Percentiles rank a stretch among this genome's conserved stretches.
Conservation (phyloP, 2,888 invertebrate genomes). For the Alloscopus bannaensis region DNA sequence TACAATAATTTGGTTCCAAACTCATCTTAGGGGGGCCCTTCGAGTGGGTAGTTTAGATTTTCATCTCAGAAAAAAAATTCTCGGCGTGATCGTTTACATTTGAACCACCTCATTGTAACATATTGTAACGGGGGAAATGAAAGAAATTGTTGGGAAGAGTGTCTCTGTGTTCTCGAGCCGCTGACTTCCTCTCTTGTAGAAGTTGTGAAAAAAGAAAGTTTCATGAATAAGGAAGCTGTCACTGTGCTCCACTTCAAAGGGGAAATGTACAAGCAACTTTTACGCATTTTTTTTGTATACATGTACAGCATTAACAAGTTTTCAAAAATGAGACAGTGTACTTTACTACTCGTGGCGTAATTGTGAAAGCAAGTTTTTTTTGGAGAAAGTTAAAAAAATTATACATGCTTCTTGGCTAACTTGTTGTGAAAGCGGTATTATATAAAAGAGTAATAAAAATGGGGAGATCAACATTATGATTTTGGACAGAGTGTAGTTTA, state of each 20-base stretch:
- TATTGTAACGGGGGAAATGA: neutral
- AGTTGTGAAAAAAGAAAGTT: slow-evolving; percentile 21
- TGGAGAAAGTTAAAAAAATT: neutral
- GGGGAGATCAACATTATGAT: too few relatives aligned
- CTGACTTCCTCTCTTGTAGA: neutral
- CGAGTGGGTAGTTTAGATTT: too few relatives aligned
- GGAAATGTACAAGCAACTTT: neutral
- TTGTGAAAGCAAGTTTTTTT: slow-evolving; percentile 11
- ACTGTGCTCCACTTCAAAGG: slow-evolving; percentile 6
- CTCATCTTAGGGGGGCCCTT: too few relatives aligned
- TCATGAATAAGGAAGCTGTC: slow-evolving; percentile 27
- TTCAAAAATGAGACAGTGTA: too few relatives aligned
- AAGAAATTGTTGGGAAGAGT: neutral
- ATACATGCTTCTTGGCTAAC: slow-evolving; percentile 6
- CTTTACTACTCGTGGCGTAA: too few relatives aligned
- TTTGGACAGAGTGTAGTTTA: too few relatives aligned
- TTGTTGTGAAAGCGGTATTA: too few relatives aligned
- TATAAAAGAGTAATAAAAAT: too few relatives aligned
- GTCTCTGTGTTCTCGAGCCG: neutral
- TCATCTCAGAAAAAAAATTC: neutral
- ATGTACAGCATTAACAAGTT: too few relatives aligned
- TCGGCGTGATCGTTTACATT: neutral
- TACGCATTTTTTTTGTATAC: neutral
- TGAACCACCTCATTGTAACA: neutral
- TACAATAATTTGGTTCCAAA: too few relatives aligned